Evolutionary conservation across 2,797 vertebrate genomes (phyloP), one percentile per base, ranked within the genome.

Genomic region (Gallinago nigripennis): DNA sequence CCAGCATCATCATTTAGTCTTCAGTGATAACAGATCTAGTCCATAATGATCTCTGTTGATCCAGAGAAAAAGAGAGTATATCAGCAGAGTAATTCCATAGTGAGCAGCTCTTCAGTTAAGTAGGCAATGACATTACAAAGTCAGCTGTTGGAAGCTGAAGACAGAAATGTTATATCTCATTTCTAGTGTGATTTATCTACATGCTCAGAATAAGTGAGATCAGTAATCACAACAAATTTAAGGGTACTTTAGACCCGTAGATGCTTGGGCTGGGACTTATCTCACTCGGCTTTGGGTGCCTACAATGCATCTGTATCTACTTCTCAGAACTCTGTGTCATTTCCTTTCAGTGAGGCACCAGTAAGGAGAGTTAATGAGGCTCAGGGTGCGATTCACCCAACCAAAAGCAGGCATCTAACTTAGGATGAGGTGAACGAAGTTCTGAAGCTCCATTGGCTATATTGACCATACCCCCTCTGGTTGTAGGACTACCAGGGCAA

Each of bases 21-120:
- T 81, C 78, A 33, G 28, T 31, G 58, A 60, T 28, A 85, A 75
- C 53, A 88, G 46, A 86, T 82, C 71, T 83, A 90, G 45, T 33
- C 41, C 16, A 68, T 68, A 85, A 93, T 82, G 25, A 88, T 54
- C 28, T 91, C 63, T 92, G 80, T 76, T 87, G 57, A 86, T 90
- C 64, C 66, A 84, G 35, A 90, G 41, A 71, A 91, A 89, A 92
- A 14, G 48, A 66, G 31, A 76, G 5, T 58, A n/a, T 35, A 80
- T 76, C 5, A 88, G 50, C n/a, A 72, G 68, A 82, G 41, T 48
- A 73, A 88, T 90, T 93, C 73, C 50, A 70, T 66, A 66, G 39
- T 79, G 68, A 92, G 57, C 16, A 77, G 37, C 33, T 86, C 73
- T 86, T 94, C 80, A 77, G 51, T 90, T 83, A 92, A 88, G 70